Evolutionary conservation across 2,888 invertebrate genomes (phyloP), one percentile per base, ranked within the genome.

Genomic region (Cordilura impudica): DNA sequence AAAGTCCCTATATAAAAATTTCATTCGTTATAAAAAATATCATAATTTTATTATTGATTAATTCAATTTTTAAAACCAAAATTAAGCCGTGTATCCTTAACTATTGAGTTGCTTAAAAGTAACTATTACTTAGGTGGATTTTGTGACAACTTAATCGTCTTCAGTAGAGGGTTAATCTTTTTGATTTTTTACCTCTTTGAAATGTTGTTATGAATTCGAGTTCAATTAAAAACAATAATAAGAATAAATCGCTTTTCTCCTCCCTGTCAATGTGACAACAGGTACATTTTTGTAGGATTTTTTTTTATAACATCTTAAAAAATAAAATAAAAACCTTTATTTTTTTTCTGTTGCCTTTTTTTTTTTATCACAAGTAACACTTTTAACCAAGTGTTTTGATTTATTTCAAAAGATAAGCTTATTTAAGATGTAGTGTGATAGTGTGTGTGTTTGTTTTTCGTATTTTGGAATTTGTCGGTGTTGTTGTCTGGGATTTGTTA

Each of bases 401-500:
- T 72, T 78, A 72, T 72, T 67, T 72, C 21, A 51, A 51, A 29
- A 72, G 78, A 78, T 78, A 78, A 78, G 67, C 60, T 66, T 54
- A 67, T 66, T 78, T 67, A 56, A 72, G 54, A 72, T 29, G 47
- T 69, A 63, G 60, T n/a, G n/a, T n/a, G n/a, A n/a, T n/a, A 53
- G n/a, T 67, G 39, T 35, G 73, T 74, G 16, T 67, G 45, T 60
- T 45, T 3, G 58, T 31, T 45, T 53, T 61, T 63, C 35, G n/a
- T 39, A 39, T 39, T n/a, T 39, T 39, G 26, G 8, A 12, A 35
- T 35, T 1, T 39, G 12, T 39, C n/a, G n/a, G n/a, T n/a, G 2
- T 39, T 39, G 10, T 39, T 1, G 35, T 39, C 35, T 39, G 35
- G 35, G n/a, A 35, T 39, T 39, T 39, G 35, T n/a, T 39, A 39